Evolutionary conservation across 2,113 vertebrate genomes (phyloP).

Genomic region (Turnix velox): DNA sequence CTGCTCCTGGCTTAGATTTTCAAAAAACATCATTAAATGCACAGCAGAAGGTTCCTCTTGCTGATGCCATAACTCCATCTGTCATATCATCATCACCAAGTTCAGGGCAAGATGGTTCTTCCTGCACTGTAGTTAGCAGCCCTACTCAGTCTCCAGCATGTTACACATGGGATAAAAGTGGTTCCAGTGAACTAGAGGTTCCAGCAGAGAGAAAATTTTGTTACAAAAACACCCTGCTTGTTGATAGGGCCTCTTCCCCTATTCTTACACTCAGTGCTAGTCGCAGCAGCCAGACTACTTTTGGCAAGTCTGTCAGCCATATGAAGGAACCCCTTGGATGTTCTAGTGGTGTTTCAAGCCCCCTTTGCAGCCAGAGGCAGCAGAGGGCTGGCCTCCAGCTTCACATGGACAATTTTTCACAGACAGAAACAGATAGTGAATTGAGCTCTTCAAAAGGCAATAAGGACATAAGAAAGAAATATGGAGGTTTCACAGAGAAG

Average conservation of each 20-base stretch:
- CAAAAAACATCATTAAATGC: not conserved
- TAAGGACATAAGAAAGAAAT: not conserved
- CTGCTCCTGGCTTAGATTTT: not conserved
- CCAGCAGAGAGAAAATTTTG: conserved; percentile 29
- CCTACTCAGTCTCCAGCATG: not conserved
- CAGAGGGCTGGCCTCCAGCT: not conserved
- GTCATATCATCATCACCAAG: not conserved
- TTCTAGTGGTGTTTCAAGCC: not conserved
- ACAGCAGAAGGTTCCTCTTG: conserved; percentile 34
- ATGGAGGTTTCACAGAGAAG: not conserved
- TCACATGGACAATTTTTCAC: conserved; percentile 43
- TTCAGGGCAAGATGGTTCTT: conserved; percentile 10
- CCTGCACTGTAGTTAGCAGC: conserved; percentile 9
- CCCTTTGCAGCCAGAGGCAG: conserved; percentile 13
- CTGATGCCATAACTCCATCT: conserved; percentile 39
- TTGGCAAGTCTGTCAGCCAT: conserved; percentile 1
- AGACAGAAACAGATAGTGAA: conserved; percentile 53
- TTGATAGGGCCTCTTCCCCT: conserved; percentile 92
- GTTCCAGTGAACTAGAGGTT: not conserved
- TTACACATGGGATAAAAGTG: not conserved
- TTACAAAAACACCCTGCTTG: conserved; percentile 43
- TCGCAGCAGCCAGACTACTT: conserved; percentile 10
- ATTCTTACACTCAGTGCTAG: conserved; percentile 84
- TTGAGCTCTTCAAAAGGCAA: not conserved
- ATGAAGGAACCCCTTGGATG: not conserved